Conservation (phyloP, 53 echinoderm and acorn worm species). For the Actinopyga echinites region DNA sequence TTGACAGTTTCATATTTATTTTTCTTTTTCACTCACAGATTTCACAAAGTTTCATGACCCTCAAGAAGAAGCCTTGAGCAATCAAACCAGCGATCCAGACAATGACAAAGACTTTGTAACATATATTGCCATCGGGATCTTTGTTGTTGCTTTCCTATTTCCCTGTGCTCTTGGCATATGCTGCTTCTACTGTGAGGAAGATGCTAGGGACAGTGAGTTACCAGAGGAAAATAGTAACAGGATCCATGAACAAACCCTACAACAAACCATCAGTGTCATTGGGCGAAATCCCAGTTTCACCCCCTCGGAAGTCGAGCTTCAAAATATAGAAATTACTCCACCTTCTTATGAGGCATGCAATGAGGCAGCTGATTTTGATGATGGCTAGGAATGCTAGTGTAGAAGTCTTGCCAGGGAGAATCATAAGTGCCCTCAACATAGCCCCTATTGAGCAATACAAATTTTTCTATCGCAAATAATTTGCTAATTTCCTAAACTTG, state of each 20-base stretch:
- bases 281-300: not conserved
- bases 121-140: slow-evolving; percentile 12
- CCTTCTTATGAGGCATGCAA: slow-evolving; percentile 24
- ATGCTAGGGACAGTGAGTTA: not conserved
- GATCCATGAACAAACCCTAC: not conserved
- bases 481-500: too few relatives aligned
- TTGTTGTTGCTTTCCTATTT: slow-evolving; percentile 21
- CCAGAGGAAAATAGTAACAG: not conserved
- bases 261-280: slow-evolving; percentile 10
- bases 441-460: too few relatives aligned
- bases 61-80: slow-evolving; percentile 21
- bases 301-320: not conserved
- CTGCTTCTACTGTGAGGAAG: slow-evolving; percentile 17
- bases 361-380: not conserved
- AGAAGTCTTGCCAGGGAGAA: too few relatives aligned
- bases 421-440: too few relatives aligned
- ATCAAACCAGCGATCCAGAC: slow-evolving; percentile 21
- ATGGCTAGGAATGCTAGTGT: too few relatives aligned
- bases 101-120: not conserved
- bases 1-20: too few relatives aligned
- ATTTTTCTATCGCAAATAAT: too few relatives aligned
- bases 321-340: not conserved
- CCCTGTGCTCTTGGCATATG: slow-evolving; percentile 7
- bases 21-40: not conserved
- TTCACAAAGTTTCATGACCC: not conserved